Conservation (phyloP, 2,888 invertebrate genomes). For the Chaetoderma sp. region DNA sequence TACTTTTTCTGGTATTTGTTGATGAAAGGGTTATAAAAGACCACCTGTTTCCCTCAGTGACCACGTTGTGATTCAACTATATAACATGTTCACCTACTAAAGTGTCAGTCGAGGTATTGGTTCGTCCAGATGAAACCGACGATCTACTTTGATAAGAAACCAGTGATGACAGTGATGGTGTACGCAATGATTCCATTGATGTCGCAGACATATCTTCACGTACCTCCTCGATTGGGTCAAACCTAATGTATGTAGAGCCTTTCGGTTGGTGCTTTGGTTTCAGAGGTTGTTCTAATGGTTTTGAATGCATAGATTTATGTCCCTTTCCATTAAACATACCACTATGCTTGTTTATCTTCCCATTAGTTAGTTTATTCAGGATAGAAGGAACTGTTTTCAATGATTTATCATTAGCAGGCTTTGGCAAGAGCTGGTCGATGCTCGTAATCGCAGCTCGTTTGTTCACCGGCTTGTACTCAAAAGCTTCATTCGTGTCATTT, state of each 20-base stretch:
- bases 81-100: background rate
- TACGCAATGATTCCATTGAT: conserved; percentile 45
- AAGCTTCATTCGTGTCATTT: background rate
- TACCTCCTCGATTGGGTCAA: conserved; percentile 57
- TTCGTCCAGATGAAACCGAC: background rate
- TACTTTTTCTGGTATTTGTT: no score
- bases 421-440: conserved; percentile 4
- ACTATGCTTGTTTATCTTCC: no score
- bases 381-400: background rate
- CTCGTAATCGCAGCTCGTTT: conserved; percentile 7
- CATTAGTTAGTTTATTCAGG: background rate
- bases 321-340: background rate
- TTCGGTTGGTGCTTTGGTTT: conserved; percentile 34
- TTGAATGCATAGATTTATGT: background rate
- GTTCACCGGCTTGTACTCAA: conserved; percentile 6
- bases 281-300: conserved; percentile 1
- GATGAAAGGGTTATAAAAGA: no score
- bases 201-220: conserved; percentile 45
- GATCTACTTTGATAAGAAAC: conserved; percentile 1
- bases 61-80: no score
- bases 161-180: conserved; percentile 37
- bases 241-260: conserved; percentile 60
- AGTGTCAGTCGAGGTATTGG: background rate
- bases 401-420: background rate
- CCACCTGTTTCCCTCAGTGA: no score